A percentile compares a stretch with the other conserved stretches of the same genome.
Conservation (phyloP, 2,113 vertebrate genomes). For the Pitta sordida region DNA sequence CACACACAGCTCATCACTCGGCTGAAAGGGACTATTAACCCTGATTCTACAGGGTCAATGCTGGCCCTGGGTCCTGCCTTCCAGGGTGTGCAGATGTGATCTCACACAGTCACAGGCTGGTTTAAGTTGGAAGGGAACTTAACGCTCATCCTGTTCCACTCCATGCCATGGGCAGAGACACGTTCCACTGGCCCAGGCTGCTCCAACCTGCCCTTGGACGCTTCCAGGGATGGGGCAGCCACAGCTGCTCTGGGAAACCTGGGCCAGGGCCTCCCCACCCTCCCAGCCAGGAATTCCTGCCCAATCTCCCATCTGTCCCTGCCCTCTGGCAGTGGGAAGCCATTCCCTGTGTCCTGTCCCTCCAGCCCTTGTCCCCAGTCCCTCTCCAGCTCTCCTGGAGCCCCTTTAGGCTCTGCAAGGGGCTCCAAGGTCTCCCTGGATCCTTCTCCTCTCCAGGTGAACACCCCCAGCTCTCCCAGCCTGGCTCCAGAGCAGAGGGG, state of each 20-base stretch:
- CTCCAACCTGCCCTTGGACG: background rate
- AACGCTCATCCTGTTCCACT: fast-evolving
- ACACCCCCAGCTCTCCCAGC: background rate
- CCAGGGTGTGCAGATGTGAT: background rate
- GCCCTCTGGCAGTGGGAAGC: background rate
- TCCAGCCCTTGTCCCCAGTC: background rate
- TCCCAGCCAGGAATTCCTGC: background rate
- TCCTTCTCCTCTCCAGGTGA: background rate
- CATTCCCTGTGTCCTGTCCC: background rate
- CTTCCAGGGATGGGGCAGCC: background rate
- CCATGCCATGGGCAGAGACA: background rate
- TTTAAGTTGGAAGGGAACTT: background rate
- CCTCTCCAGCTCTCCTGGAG: background rate
- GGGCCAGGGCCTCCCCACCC: background rate
- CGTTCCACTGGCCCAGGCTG: background rate
- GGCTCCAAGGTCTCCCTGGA: background rate
- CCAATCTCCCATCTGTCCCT: background rate
- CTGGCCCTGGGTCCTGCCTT: background rate
- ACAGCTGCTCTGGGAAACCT: background rate
- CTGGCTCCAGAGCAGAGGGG: background rate
- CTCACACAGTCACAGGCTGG: background rate
- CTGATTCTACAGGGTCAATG: too few species aligned
- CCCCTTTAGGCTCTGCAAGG: background rate
- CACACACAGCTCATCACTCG: background rate
- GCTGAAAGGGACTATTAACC: background rate